Conservation (phyloP, 1,140 invertebrate species). For the Drosophila persimilis region DNA sequence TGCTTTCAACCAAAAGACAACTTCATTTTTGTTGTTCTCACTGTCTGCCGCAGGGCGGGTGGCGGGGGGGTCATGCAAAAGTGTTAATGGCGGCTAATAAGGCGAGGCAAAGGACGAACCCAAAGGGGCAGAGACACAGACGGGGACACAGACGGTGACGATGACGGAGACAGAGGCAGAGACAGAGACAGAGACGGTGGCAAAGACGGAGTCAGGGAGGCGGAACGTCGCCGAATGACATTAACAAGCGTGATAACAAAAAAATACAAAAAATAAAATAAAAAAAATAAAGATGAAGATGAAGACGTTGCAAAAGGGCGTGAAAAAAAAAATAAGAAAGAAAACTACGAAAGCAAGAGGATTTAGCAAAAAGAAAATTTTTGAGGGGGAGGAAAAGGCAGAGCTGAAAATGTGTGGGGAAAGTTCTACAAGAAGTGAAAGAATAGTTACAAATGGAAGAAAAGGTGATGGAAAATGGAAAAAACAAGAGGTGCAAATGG, state of each 20-base stretch:
- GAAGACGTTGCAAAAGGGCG: conserved; percentile 24
- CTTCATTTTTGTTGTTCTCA: conserved; percentile 29
- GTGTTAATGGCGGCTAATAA: conserved; percentile 76
- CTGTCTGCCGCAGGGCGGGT: conserved; percentile 9
- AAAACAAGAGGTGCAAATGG: too few species aligned
- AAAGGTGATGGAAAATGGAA: too few species aligned
- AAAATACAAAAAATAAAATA: conserved; percentile 8
- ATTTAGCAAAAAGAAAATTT: conserved; percentile 1
- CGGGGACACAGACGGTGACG: not conserved
- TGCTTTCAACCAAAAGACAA: conserved; percentile 22
- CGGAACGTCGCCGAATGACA: conserved; percentile 54
- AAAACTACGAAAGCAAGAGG: conserved; percentile 7
- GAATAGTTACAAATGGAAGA: too few species aligned
- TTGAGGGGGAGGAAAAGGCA: conserved; percentile 5
- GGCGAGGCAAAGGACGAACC: conserved; percentile 59
- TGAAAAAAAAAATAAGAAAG: conserved; percentile 16
- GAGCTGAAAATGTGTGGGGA: conserved; percentile 19
- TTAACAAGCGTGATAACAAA: conserved; percentile 75
- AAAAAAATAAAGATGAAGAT: conserved; percentile 21
- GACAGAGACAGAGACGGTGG: conserved; percentile 1
- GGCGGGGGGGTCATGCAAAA: conserved; percentile 45
- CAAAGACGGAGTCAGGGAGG: conserved; percentile 20
- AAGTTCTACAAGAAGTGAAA: conserved; percentile 21
- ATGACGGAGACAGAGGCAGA: not conserved
- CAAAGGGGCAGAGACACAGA: not conserved